phyloP scores from a whole-genome alignment of 2,888 invertebrate species.

The Epirrhoe alternata region DNA sequence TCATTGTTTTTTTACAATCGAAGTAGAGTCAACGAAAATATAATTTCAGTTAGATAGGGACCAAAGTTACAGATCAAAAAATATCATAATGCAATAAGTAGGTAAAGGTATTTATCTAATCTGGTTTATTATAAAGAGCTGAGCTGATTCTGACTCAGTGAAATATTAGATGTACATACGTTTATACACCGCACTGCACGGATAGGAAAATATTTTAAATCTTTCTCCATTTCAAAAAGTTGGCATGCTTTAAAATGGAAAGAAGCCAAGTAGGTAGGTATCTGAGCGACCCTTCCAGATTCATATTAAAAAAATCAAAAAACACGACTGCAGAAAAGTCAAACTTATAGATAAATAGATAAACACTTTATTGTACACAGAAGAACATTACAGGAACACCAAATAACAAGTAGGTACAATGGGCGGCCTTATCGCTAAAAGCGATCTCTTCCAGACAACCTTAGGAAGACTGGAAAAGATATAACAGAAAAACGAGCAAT shows the following conservation, averaged over 20 bases:
- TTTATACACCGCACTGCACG: slow-evolving; percentile 4
- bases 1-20: too few species aligned
- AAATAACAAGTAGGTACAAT: too few species aligned
- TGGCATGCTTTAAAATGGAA: slow-evolving; percentile 28
- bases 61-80: background rate
- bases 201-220: slow-evolving; percentile 22
- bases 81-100: background rate
- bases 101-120: background rate
- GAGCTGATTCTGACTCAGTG: background rate
- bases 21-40: background rate
- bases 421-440: too few species aligned
- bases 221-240: slow-evolving; percentile 28
- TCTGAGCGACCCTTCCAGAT: slow-evolving; percentile 21
- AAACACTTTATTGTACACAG: too few species aligned
- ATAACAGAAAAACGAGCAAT: too few species aligned
- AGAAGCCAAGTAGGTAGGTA: slow-evolving; percentile 26
- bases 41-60: background rate
- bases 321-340: background rate
- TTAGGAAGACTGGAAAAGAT: too few species aligned
- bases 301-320: slow-evolving; percentile 9
- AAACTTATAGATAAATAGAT: too few species aligned
- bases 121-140: background rate
- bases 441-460: too few species aligned
- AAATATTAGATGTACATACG: slow-evolving; percentile 2
- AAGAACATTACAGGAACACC: too few species aligned